Conservation (phyloP, 53 echinoderm and acorn worm genomes). For the Arbacia lixula region DNA sequence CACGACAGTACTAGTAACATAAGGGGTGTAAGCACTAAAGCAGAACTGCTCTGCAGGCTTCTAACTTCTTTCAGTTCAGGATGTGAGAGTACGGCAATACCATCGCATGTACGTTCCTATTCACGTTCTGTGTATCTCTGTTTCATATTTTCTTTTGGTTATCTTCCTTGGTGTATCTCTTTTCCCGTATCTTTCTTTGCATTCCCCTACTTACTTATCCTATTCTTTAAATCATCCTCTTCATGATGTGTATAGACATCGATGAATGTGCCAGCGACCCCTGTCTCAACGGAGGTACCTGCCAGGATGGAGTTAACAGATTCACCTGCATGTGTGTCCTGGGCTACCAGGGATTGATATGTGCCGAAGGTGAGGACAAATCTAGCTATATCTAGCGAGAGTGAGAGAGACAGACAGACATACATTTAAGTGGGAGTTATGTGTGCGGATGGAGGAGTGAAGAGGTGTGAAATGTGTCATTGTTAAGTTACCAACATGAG, state of each 20-base stretch:
- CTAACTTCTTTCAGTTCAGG: background rate
- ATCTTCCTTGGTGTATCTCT: too few species aligned
- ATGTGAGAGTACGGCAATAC: too few species aligned
- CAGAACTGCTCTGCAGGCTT: too few species aligned
- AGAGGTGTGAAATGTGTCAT: background rate
- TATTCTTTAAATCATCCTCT: background rate
- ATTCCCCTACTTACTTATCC: background rate
- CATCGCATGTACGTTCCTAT: too few species aligned
- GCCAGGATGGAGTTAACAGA: conserved; percentile 33
- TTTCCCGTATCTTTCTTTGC: background rate
- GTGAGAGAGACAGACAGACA: background rate
- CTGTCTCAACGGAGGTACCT: conserved; percentile 44
- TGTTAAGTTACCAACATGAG: too few species aligned
- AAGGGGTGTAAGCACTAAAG: too few species aligned
- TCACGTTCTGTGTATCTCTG: too few species aligned
- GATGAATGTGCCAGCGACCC: conserved; percentile 53
- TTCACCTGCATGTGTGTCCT: conserved; percentile 37
- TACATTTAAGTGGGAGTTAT: background rate
- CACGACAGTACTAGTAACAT: too few species aligned
- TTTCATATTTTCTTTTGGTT: too few species aligned
- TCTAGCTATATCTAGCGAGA: background rate
- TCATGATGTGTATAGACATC: conserved; percentile 22
- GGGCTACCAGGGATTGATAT: conserved; percentile 42
- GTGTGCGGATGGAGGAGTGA: background rate
- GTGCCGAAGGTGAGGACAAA: conserved; percentile 54